Evolutionary conservation across 2,888 invertebrate genomes (phyloP).

Genomic region (Rotaria socialis): DNA sequence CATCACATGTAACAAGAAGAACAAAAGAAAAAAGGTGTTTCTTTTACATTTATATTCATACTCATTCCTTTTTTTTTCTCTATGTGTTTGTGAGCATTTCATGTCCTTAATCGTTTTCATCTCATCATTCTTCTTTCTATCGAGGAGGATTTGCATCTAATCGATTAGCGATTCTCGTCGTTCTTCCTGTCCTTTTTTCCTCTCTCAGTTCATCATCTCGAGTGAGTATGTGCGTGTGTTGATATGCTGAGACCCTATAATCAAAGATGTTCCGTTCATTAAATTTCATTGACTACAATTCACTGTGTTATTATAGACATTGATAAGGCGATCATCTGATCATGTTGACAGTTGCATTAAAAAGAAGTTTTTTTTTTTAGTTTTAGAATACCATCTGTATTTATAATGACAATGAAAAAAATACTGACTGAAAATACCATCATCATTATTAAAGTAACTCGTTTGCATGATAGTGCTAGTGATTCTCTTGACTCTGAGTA

Average conservation of each 20-base stretch:
- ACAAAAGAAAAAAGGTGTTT: constrained; percentile 22
- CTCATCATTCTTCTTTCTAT: constrained; percentile 5
- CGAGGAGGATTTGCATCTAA: constrained; percentile 29
- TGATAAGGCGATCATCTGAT: background rate
- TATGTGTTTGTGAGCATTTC: background rate
- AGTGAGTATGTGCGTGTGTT: background rate
- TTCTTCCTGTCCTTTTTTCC: background rate
- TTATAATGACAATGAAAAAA: background rate
- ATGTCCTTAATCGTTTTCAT: constrained; percentile 27
- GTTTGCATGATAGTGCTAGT: background rate
- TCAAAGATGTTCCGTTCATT: constrained; percentile 15
- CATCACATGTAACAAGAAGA: background rate
- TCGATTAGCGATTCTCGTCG: constrained; percentile 22
- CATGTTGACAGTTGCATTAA: background rate
- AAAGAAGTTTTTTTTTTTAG: background rate
- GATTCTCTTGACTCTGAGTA: background rate
- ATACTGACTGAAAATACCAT: background rate
- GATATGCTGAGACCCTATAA: background rate
- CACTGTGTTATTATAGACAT: background rate
- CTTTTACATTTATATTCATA: constrained; percentile 22
- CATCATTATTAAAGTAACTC: background rate
- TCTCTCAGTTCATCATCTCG: background rate
- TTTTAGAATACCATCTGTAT: background rate
- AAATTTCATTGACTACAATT: background rate
- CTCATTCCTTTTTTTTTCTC: background rate